Evolutionary conservation across 2,113 vertebrate species (phyloP).

Genomic region (Lipotes vexillifer): DNA sequence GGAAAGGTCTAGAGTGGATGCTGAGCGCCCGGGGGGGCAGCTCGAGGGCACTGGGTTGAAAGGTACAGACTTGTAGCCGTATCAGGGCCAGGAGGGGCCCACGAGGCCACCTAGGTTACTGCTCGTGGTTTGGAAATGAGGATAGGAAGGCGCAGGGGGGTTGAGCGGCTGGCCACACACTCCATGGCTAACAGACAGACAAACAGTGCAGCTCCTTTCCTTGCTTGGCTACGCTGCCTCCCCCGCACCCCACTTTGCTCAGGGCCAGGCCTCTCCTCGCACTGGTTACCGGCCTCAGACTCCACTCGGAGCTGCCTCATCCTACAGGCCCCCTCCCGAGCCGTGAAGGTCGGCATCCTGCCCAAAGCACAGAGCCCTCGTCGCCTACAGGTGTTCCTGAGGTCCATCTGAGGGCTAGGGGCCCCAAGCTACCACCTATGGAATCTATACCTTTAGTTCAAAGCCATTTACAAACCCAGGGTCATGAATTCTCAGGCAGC

Average conservation of each 20-base stretch:
- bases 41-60: rapidly evolving
- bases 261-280: background rate
- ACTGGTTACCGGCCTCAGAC: background rate
- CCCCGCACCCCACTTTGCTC: background rate
- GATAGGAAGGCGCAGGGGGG: background rate
- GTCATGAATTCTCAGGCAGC: conserved; percentile 32
- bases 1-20: background rate
- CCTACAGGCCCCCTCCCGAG: background rate
- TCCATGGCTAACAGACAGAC: background rate
- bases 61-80: background rate
- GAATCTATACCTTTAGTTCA: conserved; percentile 3
- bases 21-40: background rate
- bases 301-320: background rate
- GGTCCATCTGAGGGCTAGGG: background rate
- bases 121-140: background rate
- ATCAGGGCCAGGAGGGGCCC: background rate
- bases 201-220: background rate
- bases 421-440: background rate
- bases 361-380: background rate
- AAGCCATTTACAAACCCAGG: conserved; percentile 41
- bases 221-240: background rate
- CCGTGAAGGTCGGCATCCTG: background rate
- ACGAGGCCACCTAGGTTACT: rapidly evolving
- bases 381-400: background rate
- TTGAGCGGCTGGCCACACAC: background rate